phyloP scores from a whole-genome alignment of 1,140 invertebrate species.

The Papilio machaon region DNA sequence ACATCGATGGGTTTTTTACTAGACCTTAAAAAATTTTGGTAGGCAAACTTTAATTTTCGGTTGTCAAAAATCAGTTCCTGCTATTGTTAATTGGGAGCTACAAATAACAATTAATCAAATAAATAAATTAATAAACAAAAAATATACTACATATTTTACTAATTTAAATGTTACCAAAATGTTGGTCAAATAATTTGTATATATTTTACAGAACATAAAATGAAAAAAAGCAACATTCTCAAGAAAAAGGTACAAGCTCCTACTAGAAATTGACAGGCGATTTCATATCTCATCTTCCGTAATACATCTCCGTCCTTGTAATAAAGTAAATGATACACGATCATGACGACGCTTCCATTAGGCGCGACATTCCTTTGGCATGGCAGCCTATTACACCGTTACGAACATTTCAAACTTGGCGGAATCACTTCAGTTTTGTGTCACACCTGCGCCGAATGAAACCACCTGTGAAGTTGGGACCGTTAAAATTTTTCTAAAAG shows the following conservation, averaged over 20 bases:
- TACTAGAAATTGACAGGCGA: neutral
- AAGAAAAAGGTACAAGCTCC: neutral
- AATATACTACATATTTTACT: no score
- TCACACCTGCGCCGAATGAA: conserved; percentile 31
- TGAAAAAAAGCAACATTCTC: neutral
- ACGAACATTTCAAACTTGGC: conserved; percentile 33
- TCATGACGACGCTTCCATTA: conserved; percentile 16
- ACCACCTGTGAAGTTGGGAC: conserved; percentile 35
- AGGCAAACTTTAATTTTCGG: no score
- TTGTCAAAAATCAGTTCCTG: no score
- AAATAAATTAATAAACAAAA: no score
- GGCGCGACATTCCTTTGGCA: neutral
- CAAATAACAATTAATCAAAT: no score
- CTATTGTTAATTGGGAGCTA: no score
- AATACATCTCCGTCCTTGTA: neutral
- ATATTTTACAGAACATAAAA: neutral
- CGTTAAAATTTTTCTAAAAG: conserved; percentile 32
- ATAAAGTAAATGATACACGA: conserved; percentile 26
- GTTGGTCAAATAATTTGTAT: no score
- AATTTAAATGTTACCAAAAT: no score
- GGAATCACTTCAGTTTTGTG: conserved; percentile 33
- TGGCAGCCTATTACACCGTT: conserved; percentile 30
- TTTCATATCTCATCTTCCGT: neutral
- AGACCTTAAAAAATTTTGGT: no score
- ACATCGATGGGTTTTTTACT: no score